Evolutionary conservation across 2,888 invertebrate genomes (phyloP).

Genomic region (Atrina japonica): DNA sequence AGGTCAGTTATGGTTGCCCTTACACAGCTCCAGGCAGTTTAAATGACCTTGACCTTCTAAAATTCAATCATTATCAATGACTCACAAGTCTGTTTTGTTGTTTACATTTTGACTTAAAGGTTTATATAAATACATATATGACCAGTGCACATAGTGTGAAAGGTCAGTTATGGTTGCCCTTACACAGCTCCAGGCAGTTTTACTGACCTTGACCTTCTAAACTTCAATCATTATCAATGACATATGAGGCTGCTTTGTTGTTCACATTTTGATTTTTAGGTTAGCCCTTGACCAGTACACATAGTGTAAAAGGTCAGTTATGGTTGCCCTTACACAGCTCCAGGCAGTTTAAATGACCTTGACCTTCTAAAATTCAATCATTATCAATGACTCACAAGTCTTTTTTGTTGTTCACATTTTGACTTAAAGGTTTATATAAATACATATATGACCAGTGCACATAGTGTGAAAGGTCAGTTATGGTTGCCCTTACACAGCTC

Average conservation of each 20-base stretch:
- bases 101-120: slow-evolving; percentile 58
- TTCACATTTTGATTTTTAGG: slow-evolving; percentile 72
- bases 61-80: no score
- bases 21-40: slow-evolving; percentile 92
- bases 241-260: no score
- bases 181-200: slow-evolving; percentile 92
- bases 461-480: slow-evolving; percentile 87
- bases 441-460: slow-evolving; percentile 74
- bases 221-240: no score
- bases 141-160: slow-evolving; percentile 82
- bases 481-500: slow-evolving; percentile 94
- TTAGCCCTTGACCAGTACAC: slow-evolving; percentile 75
- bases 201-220: no score
- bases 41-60: no score
- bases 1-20: slow-evolving; percentile 95
- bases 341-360: slow-evolving; percentile 87
- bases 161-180: slow-evolving; percentile 95
- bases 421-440: slow-evolving; percentile 77
- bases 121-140: slow-evolving; percentile 76
- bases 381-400: no score
- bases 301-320: slow-evolving; percentile 87
- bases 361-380: no score
- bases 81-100: no score
- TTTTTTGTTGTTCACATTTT: no score
- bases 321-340: slow-evolving; percentile 94